These are phyloP conservation scores for Octodon degus DNA, from an alignment of 2,113 vertebrate species.

Conservation along the genomic window DNA sequence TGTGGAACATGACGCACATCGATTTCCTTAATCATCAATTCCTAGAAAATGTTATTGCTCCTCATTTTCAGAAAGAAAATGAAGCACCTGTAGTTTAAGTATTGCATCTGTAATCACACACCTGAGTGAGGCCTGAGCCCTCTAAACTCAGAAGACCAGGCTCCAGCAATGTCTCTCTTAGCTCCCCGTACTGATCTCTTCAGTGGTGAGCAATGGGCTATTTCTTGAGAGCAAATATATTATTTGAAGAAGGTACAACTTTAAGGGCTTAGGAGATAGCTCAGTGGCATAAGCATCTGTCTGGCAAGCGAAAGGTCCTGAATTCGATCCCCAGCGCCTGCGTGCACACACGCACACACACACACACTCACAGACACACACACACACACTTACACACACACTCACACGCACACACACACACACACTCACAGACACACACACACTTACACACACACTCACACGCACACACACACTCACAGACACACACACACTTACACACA, in stretches of 20 bases:
- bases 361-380: no score
- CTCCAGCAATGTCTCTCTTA: neutral
- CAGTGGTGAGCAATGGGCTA: neutral
- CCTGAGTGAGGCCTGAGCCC: neutral
- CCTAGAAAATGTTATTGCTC: neutral
- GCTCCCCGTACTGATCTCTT: neutral
- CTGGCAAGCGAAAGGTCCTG: no score
- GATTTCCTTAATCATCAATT: neutral
- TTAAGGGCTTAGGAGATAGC: neutral
- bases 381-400: no score
- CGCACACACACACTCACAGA: no score
- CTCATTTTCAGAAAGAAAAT: neutral
- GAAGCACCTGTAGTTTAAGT: neutral
- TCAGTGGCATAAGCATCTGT: no score
- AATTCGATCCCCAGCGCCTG: no score
- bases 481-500: no score
- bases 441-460: no score
- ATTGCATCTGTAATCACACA: neutral
- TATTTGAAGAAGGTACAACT: constrained; percentile 51
- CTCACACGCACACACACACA: no score
- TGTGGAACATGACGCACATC: neutral
- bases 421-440: no score
- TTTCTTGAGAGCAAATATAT: constrained; percentile 51
- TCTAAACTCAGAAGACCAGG: neutral
- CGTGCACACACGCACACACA: no score